Conservation (phyloP, 1,140 invertebrate species). For the Bombus waltoni region DNA sequence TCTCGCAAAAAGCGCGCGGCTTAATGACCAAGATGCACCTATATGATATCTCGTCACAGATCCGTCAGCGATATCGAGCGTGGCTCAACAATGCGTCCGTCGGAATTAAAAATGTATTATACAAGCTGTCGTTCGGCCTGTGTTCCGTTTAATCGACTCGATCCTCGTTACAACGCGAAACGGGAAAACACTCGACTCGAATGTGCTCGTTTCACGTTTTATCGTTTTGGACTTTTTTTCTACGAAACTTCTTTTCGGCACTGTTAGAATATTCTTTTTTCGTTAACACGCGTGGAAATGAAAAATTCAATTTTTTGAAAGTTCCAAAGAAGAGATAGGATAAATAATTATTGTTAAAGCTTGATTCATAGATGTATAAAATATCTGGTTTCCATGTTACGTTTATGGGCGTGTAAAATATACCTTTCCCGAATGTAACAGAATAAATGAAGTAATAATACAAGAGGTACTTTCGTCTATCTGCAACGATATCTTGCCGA, state of each 20-base stretch:
- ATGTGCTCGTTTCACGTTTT: background rate
- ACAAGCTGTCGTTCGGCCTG: slow-evolving; percentile 60
- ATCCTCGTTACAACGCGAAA: slow-evolving; percentile 31
- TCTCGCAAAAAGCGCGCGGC: slow-evolving; percentile 72
- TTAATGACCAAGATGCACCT: slow-evolving; percentile 80
- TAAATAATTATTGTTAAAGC: background rate
- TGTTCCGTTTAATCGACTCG: slow-evolving; percentile 41
- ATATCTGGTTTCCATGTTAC: no score
- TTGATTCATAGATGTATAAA: background rate
- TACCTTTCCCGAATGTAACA: background rate
- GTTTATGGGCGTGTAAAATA: no score
- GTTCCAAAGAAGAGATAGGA: no score
- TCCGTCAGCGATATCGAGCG: slow-evolving; percentile 77
- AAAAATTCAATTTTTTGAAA: no score
- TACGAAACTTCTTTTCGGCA: background rate
- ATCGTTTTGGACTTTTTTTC: background rate
- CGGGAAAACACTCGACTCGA: background rate
- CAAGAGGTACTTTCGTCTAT: no score
- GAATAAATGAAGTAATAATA: background rate
- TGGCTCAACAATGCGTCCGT: slow-evolving; percentile 51
- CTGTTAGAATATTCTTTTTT: background rate
- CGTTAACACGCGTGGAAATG: background rate
- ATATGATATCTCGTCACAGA: slow-evolving; percentile 79
- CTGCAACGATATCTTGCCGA: no score
- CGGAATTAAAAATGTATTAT: slow-evolving; percentile 81